These are phyloP conservation scores for Chaetodon trifasciatus DNA, from an alignment of 2,797 vertebrate species.

Conservation along the genomic window DNA sequence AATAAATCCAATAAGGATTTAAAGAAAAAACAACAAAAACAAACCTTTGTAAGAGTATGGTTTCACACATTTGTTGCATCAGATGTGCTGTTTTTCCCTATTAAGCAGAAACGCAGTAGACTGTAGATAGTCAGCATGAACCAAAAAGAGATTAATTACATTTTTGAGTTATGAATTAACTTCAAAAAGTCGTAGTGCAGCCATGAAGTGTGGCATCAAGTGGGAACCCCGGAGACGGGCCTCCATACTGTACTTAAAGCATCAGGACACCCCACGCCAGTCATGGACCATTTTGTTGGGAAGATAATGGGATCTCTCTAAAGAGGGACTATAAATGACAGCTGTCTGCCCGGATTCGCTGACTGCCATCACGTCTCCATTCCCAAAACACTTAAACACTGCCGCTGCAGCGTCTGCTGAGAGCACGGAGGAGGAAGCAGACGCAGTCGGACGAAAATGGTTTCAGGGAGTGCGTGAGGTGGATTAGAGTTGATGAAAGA, in stretches of 20 bases:
- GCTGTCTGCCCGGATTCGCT: conserved; percentile 78
- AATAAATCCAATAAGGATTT: background rate
- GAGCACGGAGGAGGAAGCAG: conserved; percentile 50
- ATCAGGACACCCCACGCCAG: conserved; percentile 57
- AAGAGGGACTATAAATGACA: conserved; percentile 79
- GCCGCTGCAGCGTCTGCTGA: conserved; percentile 54
- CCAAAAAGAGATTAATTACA: background rate
- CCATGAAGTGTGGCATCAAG: conserved; percentile 25
- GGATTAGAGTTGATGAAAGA: conserved; percentile 72
- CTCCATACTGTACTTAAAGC: conserved; percentile 60
- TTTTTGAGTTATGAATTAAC: conserved; percentile 18
- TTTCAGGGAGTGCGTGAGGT: conserved; percentile 67
- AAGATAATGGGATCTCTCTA: conserved; percentile 73
- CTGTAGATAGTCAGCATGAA: background rate
- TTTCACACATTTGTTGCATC: background rate
- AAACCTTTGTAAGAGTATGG: background rate
- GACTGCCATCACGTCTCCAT: conserved; percentile 69
- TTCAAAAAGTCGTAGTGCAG: conserved; percentile 18
- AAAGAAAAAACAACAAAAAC: background rate
- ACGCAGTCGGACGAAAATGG: conserved; percentile 54
- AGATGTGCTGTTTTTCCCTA: background rate
- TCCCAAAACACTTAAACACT: conserved; percentile 72
- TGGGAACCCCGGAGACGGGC: conserved; percentile 31
- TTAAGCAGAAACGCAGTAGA: background rate
- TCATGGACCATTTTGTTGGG: conserved; percentile 69